Percentiles rank a stretch among this genome's conserved stretches.
These are phyloP conservation scores for Microtus agrestis DNA, from an alignment of 2,797 vertebrate species.

Conservation along the genomic window DNA sequence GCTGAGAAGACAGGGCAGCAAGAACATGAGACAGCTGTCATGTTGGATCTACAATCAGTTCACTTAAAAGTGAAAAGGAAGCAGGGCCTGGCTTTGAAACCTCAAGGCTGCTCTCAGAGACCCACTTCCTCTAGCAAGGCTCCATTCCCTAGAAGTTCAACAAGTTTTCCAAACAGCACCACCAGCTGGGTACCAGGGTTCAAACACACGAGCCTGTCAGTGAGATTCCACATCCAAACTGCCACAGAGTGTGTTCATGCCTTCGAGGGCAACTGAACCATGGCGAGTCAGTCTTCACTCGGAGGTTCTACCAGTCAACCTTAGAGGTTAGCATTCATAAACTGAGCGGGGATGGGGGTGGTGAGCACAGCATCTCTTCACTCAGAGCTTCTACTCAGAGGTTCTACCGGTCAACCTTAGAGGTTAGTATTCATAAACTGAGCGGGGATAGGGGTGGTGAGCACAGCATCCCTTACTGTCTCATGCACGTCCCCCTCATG, in stretches of 20 bases:
- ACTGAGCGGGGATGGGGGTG: too few species aligned
- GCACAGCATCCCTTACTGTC: rapidly evolving
- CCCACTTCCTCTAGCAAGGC: not conserved
- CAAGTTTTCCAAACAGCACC: not conserved
- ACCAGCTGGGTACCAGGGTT: not conserved
- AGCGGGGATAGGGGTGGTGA: too few species aligned
- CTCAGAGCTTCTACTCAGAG: too few species aligned
- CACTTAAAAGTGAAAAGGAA: not conserved
- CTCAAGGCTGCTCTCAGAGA: not conserved
- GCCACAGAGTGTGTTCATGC: not conserved
- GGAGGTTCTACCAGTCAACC: rapidly evolving
- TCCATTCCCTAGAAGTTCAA: not conserved
- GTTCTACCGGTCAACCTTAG: rapidly evolving
- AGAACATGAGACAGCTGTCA: not conserved
- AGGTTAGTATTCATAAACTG: too few species aligned
- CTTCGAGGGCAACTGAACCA: rapidly evolving
- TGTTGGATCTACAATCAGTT: not conserved
- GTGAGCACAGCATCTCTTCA: not conserved
- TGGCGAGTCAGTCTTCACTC: not conserved
- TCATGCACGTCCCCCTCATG: not conserved
- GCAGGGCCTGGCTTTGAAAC: not conserved
- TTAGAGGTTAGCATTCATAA: too few species aligned
- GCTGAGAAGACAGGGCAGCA: not conserved
- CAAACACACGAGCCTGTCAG: too few species aligned
- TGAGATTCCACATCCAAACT: too few species aligned